These are phyloP conservation scores for Poeciliopsis retropinna DNA, from an alignment of 2,113 vertebrate genomes.

Conservation along the genomic window DNA sequence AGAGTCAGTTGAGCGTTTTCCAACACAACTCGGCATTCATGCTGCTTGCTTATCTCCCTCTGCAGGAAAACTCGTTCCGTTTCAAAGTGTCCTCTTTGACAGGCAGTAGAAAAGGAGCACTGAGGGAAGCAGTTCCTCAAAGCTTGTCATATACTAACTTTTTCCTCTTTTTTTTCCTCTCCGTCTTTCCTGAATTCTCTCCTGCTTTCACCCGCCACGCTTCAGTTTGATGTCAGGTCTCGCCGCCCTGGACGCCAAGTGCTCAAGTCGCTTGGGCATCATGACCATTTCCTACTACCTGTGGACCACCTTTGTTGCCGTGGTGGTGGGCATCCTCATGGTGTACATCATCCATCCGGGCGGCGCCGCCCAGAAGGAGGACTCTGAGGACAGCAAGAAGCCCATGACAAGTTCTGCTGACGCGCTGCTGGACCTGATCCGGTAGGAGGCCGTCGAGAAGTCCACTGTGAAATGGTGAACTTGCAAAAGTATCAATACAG, in stretches of 20 bases:
- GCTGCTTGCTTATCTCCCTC: neutral
- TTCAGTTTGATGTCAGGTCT: conserved; percentile 95
- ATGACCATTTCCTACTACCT: conserved; percentile 98
- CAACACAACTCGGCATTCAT: neutral
- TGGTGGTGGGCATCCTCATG: conserved; percentile 96
- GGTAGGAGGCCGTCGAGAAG: conserved; percentile 76
- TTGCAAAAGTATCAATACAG: neutral
- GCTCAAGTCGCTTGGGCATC: conserved; percentile 94
- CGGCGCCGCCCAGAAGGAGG: conserved; percentile 93
- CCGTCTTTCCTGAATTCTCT: neutral
- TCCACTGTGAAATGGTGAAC: too few relatives aligned
- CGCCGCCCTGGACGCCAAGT: conserved; percentile 95
- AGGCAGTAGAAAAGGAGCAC: neutral
- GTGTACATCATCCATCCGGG: conserved; percentile 96
- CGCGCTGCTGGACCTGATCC: conserved; percentile 93
- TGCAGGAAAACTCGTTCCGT: neutral
- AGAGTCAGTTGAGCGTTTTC: conserved; percentile 1
- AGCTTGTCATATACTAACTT: neutral
- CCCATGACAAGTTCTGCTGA: conserved; percentile 97
- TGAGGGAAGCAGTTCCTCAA: neutral
- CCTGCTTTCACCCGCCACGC: neutral
- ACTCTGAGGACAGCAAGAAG: conserved; percentile 87
- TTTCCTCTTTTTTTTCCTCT: neutral
- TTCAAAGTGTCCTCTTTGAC: neutral
- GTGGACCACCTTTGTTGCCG: conserved; percentile 97